Base-by-base conservation (phyloP, 1,140 invertebrate species). In the Zaprionus davidi region DNA sequence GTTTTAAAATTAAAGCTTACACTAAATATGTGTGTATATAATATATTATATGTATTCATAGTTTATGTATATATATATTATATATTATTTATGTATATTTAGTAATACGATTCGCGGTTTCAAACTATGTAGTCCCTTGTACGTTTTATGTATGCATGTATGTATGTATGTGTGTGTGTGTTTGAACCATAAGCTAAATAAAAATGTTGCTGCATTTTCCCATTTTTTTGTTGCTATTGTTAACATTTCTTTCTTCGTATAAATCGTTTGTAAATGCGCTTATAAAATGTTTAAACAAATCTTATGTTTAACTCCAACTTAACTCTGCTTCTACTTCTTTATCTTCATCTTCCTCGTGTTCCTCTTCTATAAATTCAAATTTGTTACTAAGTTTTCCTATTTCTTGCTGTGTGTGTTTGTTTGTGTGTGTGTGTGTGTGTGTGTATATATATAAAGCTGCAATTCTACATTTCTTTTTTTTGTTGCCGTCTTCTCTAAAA, bases 81-180 rank as follows among this genome's bases (percentile, higher is more conserved):
- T 76, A 57, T 79, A 69, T 66, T 57, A 31, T 58, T 58, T 49
- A 69, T 87, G 68, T 88, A 88, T 88, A 88, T 90, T 90, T 90
- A 90, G 85, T 90, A 90, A 90, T 90, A 90, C 85, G 81, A 90
- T 90, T 90, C 85, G 85, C 85, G 85, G 85, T 90, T 90, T 88
- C 82, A 90, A 88, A 90, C 85, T 90, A 76, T 76, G 60, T 76
- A 90, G 76, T 90, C 85, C 85, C 85, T 90, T 90, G 85, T 90
- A 90, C 85, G 79, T 85, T 88, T 76, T 82, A 80, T 86, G 69
- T 81, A 41, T 81, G 58, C 78, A n/a, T 79, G 34, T 72, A 20
- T 69, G 17, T 55, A 15, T 56, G 36, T 60, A 26, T 69, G 36
- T 49, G 51, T 71, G 31, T 65, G 9, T 67, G 11, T 55, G 58